Percentiles rank a stretch among this genome's conserved stretches.
Conservation (phyloP, 2,888 invertebrate species). For the Scaptomyza tumidula region DNA sequence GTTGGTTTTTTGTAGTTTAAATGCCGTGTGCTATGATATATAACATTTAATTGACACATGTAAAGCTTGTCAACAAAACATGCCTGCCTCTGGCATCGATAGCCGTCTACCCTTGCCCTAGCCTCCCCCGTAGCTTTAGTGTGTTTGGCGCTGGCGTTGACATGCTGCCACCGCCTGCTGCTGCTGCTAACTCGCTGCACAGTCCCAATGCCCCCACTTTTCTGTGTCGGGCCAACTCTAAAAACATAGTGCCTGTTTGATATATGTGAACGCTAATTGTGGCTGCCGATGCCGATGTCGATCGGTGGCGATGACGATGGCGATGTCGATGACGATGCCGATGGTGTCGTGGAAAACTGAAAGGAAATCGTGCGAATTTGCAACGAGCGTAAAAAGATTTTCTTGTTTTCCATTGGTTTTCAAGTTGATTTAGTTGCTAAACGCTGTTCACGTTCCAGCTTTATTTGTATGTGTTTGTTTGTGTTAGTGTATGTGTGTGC, state of each 20-base stretch:
- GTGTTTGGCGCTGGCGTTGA: conserved; percentile 15
- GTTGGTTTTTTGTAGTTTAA: conserved; percentile 3
- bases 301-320: conserved; percentile 30
- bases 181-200: conserved; percentile 14
- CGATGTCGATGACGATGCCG: conserved; percentile 36
- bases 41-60: conserved; percentile 75
- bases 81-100: conserved; percentile 52
- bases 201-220: conserved; percentile 4
- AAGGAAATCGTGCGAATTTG: conserved; percentile 70
- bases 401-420: conserved; percentile 57
- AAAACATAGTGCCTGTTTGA: conserved; percentile 52
- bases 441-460: conserved; percentile 52
- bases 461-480: not conserved
- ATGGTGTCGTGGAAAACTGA: conserved; percentile 32
- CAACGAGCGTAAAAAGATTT: conserved; percentile 64
- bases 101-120: conserved; percentile 6
- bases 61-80: conserved; percentile 71
- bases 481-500: conserved; percentile 21
- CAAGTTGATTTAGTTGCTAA: conserved; percentile 68
- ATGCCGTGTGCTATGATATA: conserved; percentile 61
- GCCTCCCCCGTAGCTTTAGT: not conserved
- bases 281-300: conserved; percentile 45
- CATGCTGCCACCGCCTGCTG: conserved; percentile 33
- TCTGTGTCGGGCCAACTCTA: conserved; percentile 38
- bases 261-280: conserved; percentile 68